Base-by-base conservation (phyloP, 2,888 invertebrate species). In the Theodoxus fluviatilis region DNA sequence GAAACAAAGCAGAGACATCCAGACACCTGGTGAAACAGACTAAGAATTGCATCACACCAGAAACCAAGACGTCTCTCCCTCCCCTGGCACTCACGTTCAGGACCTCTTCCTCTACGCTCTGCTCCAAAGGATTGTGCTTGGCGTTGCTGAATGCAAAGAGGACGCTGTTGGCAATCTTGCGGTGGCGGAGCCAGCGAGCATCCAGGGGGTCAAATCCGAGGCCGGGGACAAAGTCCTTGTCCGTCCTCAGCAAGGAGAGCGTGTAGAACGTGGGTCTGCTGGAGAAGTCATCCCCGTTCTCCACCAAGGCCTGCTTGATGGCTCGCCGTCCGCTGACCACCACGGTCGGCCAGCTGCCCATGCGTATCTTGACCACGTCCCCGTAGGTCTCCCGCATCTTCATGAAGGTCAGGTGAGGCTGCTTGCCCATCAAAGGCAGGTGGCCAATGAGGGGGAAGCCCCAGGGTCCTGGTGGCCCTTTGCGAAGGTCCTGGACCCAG, bases 381-480 rank as follows among this genome's bases (percentile, higher is more conserved):
- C 76, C 77, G 59, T 76, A 76, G 18, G 55, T 38, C 25, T 63
- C 47, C 9, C 73, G 55, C 15, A 72, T 59, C 25, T 68, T 43
- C 15, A 28, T 35, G 9, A 75, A 72, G 12, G 71, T 71, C n/a
- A 68, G 18, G 9, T 70, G 64, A 1, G 76, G 75, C 47, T 69
- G 63, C 40, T 69, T 68, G 18, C 73, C 71, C 9, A 76, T 49
- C 22, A 73, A 65, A 25, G 73, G 74, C 9, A 77, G 66, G 52
- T 77, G 66, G 28, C 77, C 77, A 3, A 77, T 38, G 15, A 77
- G 9, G 15, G 77, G 77, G 31, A 74, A 67, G 33, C 75, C 74
- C 69, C 71, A 68, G 1, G 77, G 77, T 4, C 76, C 76, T 0
- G 75, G 75, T 4, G 74, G 71, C 63, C 55, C 69, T 9, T 73